phyloP scores from a whole-genome alignment of 1,140 invertebrate genomes.

The Limonius californicus region DNA sequence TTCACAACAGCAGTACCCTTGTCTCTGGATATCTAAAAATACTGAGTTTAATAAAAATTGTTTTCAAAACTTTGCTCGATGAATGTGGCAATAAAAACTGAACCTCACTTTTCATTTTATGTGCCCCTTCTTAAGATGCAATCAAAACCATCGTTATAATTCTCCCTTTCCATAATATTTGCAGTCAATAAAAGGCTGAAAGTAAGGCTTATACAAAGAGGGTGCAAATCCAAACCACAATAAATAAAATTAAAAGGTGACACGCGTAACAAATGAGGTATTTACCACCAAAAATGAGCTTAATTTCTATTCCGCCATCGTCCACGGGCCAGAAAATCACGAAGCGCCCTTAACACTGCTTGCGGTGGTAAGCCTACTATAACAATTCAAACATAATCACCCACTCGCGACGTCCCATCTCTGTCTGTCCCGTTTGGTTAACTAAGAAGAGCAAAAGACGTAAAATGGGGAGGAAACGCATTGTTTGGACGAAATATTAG shows the following conservation, averaged over 20 bases:
- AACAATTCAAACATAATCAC: slow-evolving; percentile 13
- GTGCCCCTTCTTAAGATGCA: no score
- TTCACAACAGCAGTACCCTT: no score
- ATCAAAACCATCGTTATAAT: no score
- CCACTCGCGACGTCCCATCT: neutral
- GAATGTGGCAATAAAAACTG: no score
- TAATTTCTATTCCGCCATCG: slow-evolving; percentile 38
- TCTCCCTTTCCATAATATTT: neutral
- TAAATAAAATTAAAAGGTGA: slow-evolving; percentile 39
- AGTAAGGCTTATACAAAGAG: neutral
- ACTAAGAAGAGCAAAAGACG: neutral
- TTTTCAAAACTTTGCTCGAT: no score
- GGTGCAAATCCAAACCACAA: slow-evolving; percentile 20
- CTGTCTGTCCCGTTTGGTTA: neutral
- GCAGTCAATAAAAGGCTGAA: neutral
- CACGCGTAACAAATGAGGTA: slow-evolving; percentile 36
- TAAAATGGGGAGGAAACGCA: slow-evolving; percentile 16
- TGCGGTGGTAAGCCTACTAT: neutral
- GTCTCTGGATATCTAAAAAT: no score
- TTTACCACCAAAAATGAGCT: slow-evolving; percentile 37
- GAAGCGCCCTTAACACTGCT: slow-evolving; percentile 6
- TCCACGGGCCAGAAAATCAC: slow-evolving; percentile 27
- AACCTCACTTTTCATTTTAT: no score
- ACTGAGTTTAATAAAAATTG: no score
- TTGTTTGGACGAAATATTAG: slow-evolving; percentile 33